Evolutionary conservation across 2,113 vertebrate genomes (phyloP), one percentile per base, ranked within the genome.

Genomic region (Clinocottus analis): DNA sequence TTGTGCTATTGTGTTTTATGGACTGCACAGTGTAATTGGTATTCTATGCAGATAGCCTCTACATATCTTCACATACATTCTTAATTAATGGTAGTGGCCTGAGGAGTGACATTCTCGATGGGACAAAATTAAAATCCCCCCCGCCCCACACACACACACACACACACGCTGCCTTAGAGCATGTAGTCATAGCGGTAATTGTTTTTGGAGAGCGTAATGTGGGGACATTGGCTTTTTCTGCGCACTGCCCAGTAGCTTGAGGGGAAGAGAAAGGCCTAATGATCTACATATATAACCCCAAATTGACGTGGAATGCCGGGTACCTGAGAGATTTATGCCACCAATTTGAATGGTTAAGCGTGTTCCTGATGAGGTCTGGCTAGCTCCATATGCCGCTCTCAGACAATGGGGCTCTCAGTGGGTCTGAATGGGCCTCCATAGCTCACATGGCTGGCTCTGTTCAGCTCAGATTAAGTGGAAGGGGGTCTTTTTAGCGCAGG

Each of bases 211-310:
- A 82, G 67, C 35, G 74, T 88, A 90, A 89, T 84, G 64, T 79
- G 67, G 59, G 84, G 69, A 86, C 83, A 73, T 64, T 83, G 76
- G 79, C 82, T 88, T 77, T 87, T 88, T 80, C 81, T 67, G 64
- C 68, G 72, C 85, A 73, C 84, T 79, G 79, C 65, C 77, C 82
- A 83, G 68, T 53, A 72, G 80, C 87, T 59, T 71, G 41, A 84
- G 66, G 85, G 88, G 77, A 87, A 75, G 64, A 85, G 66, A 83
- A 51, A 77, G 47, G 74, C 79, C 81, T 94, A 92, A 93, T 94
- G 87, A 90, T 83, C 79, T 84, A 87, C 88, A 93, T 93, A 91
- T 89, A 91, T 87, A 92, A 91, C 75, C 79, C 65, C 83, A 91
- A 90, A 93, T 90, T 90, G 90, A 90, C 87, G 16, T 82, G 65